Evolutionary conservation across 1,140 invertebrate genomes (phyloP).

Genomic region (Trichogramma pretiosum): DNA sequence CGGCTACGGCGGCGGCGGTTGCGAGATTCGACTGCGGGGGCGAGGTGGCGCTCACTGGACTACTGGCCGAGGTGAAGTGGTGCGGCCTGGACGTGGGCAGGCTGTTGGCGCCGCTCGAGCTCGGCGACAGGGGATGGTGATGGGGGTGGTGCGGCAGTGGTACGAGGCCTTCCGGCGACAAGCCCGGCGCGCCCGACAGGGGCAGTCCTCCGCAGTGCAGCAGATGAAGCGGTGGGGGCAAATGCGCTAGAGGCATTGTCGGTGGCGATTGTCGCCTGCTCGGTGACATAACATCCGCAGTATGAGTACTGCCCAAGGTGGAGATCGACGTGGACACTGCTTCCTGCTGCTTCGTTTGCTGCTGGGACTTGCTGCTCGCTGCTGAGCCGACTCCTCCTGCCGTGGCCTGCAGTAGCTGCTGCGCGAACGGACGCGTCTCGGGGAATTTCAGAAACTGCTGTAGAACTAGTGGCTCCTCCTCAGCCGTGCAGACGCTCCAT

Average conservation of each 20-base stretch:
- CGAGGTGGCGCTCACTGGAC: conserved; percentile 26
- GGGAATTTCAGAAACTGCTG: conserved; percentile 80
- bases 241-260: conserved; percentile 49
- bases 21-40: conserved; percentile 29
- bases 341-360: background rate
- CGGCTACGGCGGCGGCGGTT: background rate
- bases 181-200: too few species aligned
- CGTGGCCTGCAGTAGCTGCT: conserved; percentile 66
- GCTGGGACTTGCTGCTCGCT: background rate
- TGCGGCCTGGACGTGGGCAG: conserved; percentile 29
- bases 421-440: conserved; percentile 72
- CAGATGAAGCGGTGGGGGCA: conserved; percentile 48
- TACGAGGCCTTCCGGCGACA: conserved; percentile 43
- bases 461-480: conserved; percentile 76
- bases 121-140: conserved; percentile 43
- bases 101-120: conserved; percentile 22
- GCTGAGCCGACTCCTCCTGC: conserved; percentile 12
- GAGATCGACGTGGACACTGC: background rate
- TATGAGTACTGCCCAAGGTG: conserved; percentile 20
- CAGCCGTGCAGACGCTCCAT: conserved; percentile 71
- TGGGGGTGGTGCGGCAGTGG: conserved; percentile 41
- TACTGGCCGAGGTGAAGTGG: conserved; percentile 12
- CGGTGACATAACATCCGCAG: conserved; percentile 56
- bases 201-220: conserved; percentile 46
- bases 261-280: conserved; percentile 56